Evolutionary conservation across 2,797 vertebrate genomes (phyloP), one percentile per base, ranked within the genome.

Genomic region (Muraenolepis orangiensis): DNA sequence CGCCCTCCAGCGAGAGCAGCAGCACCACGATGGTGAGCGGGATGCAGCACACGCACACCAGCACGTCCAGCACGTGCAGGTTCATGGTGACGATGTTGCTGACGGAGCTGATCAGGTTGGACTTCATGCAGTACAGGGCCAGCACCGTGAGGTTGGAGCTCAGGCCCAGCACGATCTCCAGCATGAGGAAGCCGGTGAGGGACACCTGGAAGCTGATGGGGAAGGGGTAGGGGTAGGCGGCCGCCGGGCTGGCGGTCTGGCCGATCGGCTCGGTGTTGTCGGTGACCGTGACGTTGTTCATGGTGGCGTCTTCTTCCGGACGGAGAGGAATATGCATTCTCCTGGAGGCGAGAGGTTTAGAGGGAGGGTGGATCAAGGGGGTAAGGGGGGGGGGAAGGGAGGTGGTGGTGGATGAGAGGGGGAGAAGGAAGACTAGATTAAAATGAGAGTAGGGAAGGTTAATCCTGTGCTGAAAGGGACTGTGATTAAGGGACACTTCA

Each of bases 1-100:
- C 96, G 85, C 93, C 95, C 85, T 96, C 95, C 86, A 96, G 89
- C 71, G 98, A 96, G 81, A 99, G 93, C 85, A 99, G 93, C 83
- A 98, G 95, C 81, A 98, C 96, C 86, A 97, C 96, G 78, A 97
- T 96, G 76, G 98, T 99, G 85, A 99, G 94, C 67, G 98, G 98
- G 90, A 99, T 96, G 90, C 97, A 99, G 88, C 97, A 95, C 90
- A 98, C 93, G 87, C 98, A 99, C 78, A 99, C 95, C 79, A 98
- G 93, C 85, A 98, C 97, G 85, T 99, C 98, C 85, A 99, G 91
- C 84, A 99, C 96, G 75, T 99, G 98, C 87, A 99, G 95, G 92
- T 99, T 99, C 96, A 99, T 97, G 70, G 98, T 99, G 90, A 99
- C 97, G 32, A 98, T 97, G 93, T 98, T 99, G 93, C 97, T 98